Base-by-base conservation (phyloP, 2,888 invertebrate species). In the Harpagoxenus sublaevis region DNA sequence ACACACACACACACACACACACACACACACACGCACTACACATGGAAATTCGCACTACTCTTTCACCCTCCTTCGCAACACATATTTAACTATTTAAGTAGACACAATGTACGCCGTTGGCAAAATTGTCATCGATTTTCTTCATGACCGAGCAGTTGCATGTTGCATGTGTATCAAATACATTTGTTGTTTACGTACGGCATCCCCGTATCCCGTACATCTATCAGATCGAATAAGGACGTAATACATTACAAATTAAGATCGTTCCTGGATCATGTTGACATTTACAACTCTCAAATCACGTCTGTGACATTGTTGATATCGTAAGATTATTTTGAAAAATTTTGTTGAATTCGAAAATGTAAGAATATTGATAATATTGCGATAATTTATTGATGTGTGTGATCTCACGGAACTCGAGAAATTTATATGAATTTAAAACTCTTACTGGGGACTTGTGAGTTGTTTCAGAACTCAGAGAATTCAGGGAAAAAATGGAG, bases 51-150 rank as follows among this genome's bases (percentile, higher is more conserved):
- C 23, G 23, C 23, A 23, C 23, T 0, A 48, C 15, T 12, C 3
- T 65, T 42, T n/a, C 31, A 60, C 0, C 10, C 2, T 55, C n/a
- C 8, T 23, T 65, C 0, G 5, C 18, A 45, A n/a, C 5, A 28
- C 12, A 31, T 8, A 9, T 53, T 66, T 31, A 48, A 75, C 6
- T 3, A 15, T 48, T 35, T 35, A 6, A 35, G 4, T 8, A 0
- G 23, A 77, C 2, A 23, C 2, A 28, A 28, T 23, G 9, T 66
- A 31, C 8, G 3, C 1, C 1, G 3, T 63, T n/a, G 12, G 0
- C 23, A 57, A 57, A 48, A 53, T 66, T 3, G 39, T 63, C 2
- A 42, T 45, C 10, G 74, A 28, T 74, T 60, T 73, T 60, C 9
- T 57, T 5, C 10, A 55, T 55, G 15, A 39, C 15, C 8, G 5